Evolutionary conservation across 2,888 invertebrate genomes (phyloP), one percentile per base, ranked within the genome.

Genomic region (Caenorhabditis macrosperma): DNA sequence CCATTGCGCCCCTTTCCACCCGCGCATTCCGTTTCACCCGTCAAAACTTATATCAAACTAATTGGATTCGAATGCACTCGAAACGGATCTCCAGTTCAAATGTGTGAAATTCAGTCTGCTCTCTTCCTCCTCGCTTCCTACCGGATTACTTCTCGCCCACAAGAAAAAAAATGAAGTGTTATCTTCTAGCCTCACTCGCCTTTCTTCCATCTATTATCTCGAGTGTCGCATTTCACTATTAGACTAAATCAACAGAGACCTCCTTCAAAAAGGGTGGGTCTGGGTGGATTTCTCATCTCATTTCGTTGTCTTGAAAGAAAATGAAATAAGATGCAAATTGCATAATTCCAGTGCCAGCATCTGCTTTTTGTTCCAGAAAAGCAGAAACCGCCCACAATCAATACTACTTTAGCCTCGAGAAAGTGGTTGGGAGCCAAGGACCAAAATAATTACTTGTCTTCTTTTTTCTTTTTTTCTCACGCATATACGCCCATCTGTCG

Each of bases 311-410:
- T 38, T 22, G 17, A n/a, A 26, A 26, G 30, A 35, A 71, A 74
- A 74, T 74, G 57, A 74, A 64, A 74, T 74, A 57, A 64, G 59
- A 74, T 74, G 74, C 74, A 74, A 74, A 74, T 74, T 74, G 61
- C 74, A 63, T 46, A 72, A 44, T 71, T 72, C 71, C 63, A 52
- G 28, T 26, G 44, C 50, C 50, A 44, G 35, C 35, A 50, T 55
- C 12, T 48, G 24, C 48, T 33, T 48, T 38, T 22, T 61, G 38
- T 60, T 28, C 26, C 44, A 30, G 35, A 17, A 28, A 10, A 41
- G 17, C 4, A n/a, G 38, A 22, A 20, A 20, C 35, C 30, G 24
- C 24, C 12, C 20, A 38, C 50, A 68, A 68, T 61, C 71, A 71
- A 55, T 61, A 60, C 24, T 12, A 26, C 48, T 50, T 69, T 44